phyloP scores from a whole-genome alignment of 1,140 invertebrate species.

The Caligus rogercresseyi region DNA sequence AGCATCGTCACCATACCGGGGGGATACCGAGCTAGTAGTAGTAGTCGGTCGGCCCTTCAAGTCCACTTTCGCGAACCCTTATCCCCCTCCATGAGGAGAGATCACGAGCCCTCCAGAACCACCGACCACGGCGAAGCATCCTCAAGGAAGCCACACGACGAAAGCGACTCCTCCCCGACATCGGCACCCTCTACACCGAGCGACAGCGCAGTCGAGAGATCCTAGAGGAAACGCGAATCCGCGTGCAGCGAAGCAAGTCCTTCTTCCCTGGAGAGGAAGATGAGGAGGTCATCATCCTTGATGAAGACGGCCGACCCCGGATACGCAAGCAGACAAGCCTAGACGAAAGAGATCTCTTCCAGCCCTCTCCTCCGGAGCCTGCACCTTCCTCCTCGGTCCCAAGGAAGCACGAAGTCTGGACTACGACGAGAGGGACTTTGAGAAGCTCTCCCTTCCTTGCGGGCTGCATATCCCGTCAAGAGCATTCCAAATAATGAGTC shows the following conservation, averaged over 20 bases:
- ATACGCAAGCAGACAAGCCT: not conserved
- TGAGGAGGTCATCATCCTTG: not conserved
- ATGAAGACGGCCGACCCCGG: not conserved
- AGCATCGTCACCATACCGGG: not conserved
- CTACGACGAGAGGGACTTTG: not conserved
- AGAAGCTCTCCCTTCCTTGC: not conserved
- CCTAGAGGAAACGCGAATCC: not conserved
- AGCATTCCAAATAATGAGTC: not conserved
- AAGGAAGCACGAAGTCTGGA: not conserved
- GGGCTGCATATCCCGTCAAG: not conserved
- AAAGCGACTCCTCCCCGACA: not conserved
- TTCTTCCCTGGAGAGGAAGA: not conserved
- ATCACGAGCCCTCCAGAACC: not conserved
- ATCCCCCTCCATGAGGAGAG: not conserved
- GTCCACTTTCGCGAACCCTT: not conserved
- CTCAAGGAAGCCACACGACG: not conserved
- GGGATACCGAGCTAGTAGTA: not conserved
- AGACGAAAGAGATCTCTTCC: not conserved
- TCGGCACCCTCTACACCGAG: not conserved
- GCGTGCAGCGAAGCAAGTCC: not conserved
- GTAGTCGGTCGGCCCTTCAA: not conserved
- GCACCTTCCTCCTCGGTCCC: not conserved
- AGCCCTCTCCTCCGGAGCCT: not conserved
- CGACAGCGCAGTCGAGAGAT: not conserved
- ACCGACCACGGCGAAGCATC: not conserved